Evolutionary conservation across 2,797 vertebrate genomes (phyloP).

Genomic region (Alcedo quadribrachys): DNA sequence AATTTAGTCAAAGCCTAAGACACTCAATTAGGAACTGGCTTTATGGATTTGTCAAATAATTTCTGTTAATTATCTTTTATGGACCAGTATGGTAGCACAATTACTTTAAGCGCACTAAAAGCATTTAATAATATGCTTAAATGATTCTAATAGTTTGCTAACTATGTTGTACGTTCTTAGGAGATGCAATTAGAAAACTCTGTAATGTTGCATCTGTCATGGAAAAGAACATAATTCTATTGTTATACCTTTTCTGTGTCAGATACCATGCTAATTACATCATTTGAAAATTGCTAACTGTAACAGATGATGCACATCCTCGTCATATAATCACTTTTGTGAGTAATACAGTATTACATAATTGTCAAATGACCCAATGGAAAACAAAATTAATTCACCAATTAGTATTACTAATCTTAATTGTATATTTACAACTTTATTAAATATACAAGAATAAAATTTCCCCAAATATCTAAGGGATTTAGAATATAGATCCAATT

Average conservation of each 20-base stretch:
- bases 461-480: not conserved
- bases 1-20: conserved; percentile 12
- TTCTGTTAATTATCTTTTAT: conserved; percentile 56
- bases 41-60: conserved; percentile 26
- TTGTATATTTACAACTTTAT: conserved; percentile 34
- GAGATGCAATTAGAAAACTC: conserved; percentile 24
- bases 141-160: conserved; percentile 4
- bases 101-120: conserved; percentile 20
- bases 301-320: not conserved
- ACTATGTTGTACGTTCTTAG: not conserved
- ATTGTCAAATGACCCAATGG: conserved; percentile 19
- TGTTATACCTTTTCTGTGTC: conserved; percentile 17
- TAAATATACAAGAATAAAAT: conserved; percentile 22
- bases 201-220: not conserved
- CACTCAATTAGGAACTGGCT: conserved; percentile 7
- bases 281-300: not conserved
- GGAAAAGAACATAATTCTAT: not conserved
- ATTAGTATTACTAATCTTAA: conserved; percentile 48
- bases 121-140: conserved; percentile 22
- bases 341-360: not conserved
- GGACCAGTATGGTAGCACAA: not conserved
- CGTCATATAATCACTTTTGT: not conserved
- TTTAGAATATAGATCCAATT: not conserved
- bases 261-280: not conserved
- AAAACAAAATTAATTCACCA: conserved; percentile 23